Percentiles rank a stretch among this genome's conserved stretches.
Conservation (phyloP, 2,797 vertebrate genomes). For the Manis crassicaudata region DNA sequence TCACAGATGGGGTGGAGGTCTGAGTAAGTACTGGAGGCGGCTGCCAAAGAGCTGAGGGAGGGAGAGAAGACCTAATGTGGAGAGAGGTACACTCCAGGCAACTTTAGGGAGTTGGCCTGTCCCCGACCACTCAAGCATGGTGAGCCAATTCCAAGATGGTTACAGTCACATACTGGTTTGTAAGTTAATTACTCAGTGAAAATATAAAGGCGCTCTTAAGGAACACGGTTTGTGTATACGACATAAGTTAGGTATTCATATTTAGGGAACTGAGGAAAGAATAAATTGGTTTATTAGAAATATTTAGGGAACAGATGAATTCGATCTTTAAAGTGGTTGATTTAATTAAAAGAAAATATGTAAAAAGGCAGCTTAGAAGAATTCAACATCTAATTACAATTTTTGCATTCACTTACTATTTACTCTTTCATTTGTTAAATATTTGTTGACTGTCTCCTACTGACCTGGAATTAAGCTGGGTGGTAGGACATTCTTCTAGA, state of each 20-base stretch:
- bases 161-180: neutral
- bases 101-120: neutral
- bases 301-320: neutral
- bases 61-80: neutral
- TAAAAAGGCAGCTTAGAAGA: constrained; percentile 18
- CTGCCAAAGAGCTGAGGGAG: neutral
- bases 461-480: neutral
- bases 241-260: neutral
- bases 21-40: neutral
- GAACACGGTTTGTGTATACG: neutral
- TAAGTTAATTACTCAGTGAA: neutral
- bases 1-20: neutral
- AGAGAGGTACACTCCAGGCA: neutral
- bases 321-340: neutral
- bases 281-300: neutral
- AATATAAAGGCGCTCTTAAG: neutral
- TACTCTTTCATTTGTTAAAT: constrained; percentile 11
- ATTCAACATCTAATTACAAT: neutral
- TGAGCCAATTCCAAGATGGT: neutral
- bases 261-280: neutral
- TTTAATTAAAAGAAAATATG: constrained; percentile 51
- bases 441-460: neutral
- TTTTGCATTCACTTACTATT: constrained; percentile 1
- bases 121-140: neutral
- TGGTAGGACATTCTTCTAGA: neutral